Evolutionary conservation across 35 echinoderm and acorn worm species (phyloP), one percentile per base, ranked within the genome.

Genomic region (Acanthaster planci): DNA sequence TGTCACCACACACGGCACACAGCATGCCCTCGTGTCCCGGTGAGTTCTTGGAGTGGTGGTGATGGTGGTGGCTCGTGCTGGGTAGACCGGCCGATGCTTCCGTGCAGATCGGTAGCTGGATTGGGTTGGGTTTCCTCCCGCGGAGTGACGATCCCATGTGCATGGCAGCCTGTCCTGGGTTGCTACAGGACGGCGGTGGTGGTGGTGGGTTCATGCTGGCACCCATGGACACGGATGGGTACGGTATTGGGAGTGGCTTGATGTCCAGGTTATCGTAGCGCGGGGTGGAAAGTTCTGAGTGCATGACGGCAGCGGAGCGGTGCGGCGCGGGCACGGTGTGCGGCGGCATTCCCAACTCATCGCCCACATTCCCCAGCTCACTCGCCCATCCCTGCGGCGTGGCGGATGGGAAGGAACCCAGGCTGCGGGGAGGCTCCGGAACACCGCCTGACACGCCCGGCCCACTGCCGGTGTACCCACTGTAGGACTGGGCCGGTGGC

Each of bases 1-100:
- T 99, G 79, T 99, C 96, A 2, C 96, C 96, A 67, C 96, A 99
- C 21, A 99, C 96, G 6, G 96, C 96, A 79, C 89, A 99, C 18
- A 72, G 26, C 68, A 86, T 94, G 2, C 96, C 96, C 67, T 99
- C 96, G 44, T 99, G 96, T 8, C 67, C 84, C 35, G 88, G 88
- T 53, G 84, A 39, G 21, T 79, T 29, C 64, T 34, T 72, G 14
- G 23, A 12, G 82, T 52, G 79, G 81, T 60, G 87, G 88, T 39
- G 88, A 86, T 80, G 86, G 68, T 80, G 80, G 78, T 64, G 85
- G 83, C 77, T 86, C 38, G 53, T 38, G 76, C 42, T 67, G 54
- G 80, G 77, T 78, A 31, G 38, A 29, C 32, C 40, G 80, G 26
- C 47, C 60, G 47, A 75, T 79, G n/a, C n/a, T 86, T 38, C 83